A percentile compares a stretch with the other conserved stretches of the same genome.
These are phyloP conservation scores for Leuctra nigra DNA, from an alignment of 2,888 invertebrate species.

Conservation along the genomic window DNA sequence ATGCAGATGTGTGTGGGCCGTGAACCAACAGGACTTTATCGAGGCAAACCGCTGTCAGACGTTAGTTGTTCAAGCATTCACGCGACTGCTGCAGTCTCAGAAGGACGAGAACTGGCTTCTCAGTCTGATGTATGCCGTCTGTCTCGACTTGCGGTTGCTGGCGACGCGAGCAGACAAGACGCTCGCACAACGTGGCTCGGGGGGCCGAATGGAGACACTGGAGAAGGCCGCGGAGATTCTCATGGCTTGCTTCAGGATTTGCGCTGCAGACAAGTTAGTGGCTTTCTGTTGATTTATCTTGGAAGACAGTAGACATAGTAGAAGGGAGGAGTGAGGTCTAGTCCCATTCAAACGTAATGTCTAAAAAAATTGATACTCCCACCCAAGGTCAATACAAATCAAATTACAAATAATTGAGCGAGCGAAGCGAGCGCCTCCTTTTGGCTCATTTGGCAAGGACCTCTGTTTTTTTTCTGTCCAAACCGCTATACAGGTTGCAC, in stretches of 20 bases:
- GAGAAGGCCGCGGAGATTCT: conserved; percentile 92
- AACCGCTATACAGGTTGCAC: too few species aligned
- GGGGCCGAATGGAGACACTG: conserved; percentile 54
- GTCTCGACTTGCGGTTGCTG: conserved; percentile 80
- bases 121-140: conserved; percentile 86
- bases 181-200: conserved; percentile 35
- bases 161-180: conserved; percentile 70
- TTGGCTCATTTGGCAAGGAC: too few species aligned
- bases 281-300: too few species aligned
- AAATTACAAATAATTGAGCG: too few species aligned
- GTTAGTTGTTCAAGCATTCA: conserved; percentile 66
- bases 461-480: too few species aligned
- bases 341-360: too few species aligned
- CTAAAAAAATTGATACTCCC: too few species aligned
- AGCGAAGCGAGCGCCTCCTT: too few species aligned
- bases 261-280: conserved; percentile 80
- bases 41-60: conserved; percentile 74
- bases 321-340: too few species aligned
- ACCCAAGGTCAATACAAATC: too few species aligned
- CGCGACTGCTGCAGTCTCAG: conserved; percentile 74
- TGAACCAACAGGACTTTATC: conserved; percentile 43
- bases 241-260: conserved; percentile 89
- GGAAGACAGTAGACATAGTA: too few species aligned
- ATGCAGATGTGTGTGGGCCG: conserved; percentile 46
- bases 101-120: conserved; percentile 97